Evolutionary conservation across 2,888 invertebrate genomes (phyloP).

Genomic region (Plagiodera versicolora): DNA sequence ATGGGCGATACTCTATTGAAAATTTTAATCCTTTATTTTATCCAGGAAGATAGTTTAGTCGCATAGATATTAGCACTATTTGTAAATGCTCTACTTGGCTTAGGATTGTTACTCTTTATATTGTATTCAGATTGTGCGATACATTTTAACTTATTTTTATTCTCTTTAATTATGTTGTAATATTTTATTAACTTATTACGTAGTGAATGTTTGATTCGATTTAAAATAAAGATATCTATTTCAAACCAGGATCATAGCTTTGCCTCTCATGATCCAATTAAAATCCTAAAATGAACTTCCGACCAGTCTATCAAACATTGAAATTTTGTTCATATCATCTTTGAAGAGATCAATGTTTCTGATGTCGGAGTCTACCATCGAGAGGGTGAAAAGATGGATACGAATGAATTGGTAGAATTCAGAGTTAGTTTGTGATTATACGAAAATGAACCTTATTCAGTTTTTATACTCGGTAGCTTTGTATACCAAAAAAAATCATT

Average conservation of each 20-base stretch:
- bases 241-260: background rate
- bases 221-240: conserved; percentile 38
- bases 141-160: conserved; percentile 45
- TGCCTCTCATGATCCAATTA: too few species aligned
- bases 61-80: background rate
- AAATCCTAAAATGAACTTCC: too few species aligned
- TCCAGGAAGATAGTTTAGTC: background rate
- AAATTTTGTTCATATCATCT: too few species aligned
- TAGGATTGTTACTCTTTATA: conserved; percentile 40
- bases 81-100: conserved; percentile 30
- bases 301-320: too few species aligned
- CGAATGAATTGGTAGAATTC: too few species aligned
- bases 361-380: too few species aligned
- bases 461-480: too few species aligned
- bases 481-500: too few species aligned
- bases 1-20: background rate
- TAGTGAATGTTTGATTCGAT: conserved; percentile 46
- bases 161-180: conserved; percentile 45
- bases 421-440: too few species aligned
- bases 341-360: too few species aligned
- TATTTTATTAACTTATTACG: conserved; percentile 47
- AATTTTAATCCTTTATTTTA: conserved; percentile 2
- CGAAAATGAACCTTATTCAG: too few species aligned
- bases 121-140: conserved; percentile 41
- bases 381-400: too few species aligned